Conservation (phyloP, 2,113 vertebrate species). For the Rhadina sibilatrix region DNA sequence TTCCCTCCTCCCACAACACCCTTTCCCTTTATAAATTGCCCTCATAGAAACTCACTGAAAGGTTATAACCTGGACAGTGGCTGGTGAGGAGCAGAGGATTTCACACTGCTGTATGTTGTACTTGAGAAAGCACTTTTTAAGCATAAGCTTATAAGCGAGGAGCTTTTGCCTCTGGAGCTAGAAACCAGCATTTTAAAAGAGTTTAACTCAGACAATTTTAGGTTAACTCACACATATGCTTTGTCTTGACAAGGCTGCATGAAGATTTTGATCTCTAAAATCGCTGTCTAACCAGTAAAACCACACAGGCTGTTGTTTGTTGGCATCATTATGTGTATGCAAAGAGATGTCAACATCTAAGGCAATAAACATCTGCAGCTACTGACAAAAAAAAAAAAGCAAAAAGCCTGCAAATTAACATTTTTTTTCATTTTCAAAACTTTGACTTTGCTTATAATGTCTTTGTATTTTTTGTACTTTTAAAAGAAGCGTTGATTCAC, state of each 20-base stretch:
- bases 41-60: not conserved
- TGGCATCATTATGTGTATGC: not conserved
- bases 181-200: not conserved
- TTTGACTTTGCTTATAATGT: not conserved
- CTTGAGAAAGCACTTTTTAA: not conserved
- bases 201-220: not conserved
- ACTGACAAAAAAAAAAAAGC: not conserved
- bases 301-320: not conserved
- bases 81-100: not conserved
- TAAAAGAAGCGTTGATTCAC: not conserved
- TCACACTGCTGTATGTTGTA: rapidly evolving
- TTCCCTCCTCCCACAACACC: not conserved
- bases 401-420: not conserved
- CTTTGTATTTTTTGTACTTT: not conserved
- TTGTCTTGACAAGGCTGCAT: not conserved
- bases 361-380: not conserved
- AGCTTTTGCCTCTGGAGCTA: not conserved
- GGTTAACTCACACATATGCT: not conserved
- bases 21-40: not conserved
- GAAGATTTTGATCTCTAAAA: constrained; percentile 24
- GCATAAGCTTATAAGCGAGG: not conserved
- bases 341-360: not conserved
- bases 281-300: not conserved
- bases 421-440: not conserved
- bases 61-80: not conserved